A percentile compares a stretch with the other conserved stretches of the same genome.
Evolutionary conservation across 37 sponge, comb jelly and placozoan genomes (phyloP).

Genomic region (Tethya wilhelma): DNA sequence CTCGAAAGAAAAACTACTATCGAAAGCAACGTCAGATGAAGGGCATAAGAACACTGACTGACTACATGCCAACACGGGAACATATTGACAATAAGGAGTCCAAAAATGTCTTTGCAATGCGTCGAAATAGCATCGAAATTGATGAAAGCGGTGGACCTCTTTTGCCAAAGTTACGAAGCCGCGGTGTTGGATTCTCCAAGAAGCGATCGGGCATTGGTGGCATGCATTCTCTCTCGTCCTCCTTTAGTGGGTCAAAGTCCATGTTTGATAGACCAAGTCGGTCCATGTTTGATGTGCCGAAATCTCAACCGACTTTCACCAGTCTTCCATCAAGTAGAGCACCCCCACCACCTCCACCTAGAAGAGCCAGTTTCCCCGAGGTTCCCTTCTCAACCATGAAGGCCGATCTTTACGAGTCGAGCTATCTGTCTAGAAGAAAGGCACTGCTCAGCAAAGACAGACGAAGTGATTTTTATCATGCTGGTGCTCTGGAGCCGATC

Average conservation of each 20-base stretch:
- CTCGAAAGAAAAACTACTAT: slow-evolving; percentile 36
- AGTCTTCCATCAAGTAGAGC: neutral
- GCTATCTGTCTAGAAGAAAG: slow-evolving; percentile 11
- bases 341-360: neutral
- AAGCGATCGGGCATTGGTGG: too few species aligned
- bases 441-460: neutral
- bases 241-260: neutral
- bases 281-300: slow-evolving; percentile 15
- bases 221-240: neutral
- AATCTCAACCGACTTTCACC: neutral
- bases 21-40: slow-evolving; percentile 23
- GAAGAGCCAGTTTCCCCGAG: neutral
- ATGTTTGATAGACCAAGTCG: slow-evolving; percentile 38
- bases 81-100: neutral
- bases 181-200: too few species aligned
- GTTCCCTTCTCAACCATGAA: slow-evolving; percentile 5
- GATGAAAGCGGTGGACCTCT: too few species aligned
- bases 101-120: slow-evolving; percentile 37
- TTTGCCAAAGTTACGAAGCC: neutral
- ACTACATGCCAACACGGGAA: slow-evolving; percentile 33
- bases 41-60: slow-evolving; percentile 70
- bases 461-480: slow-evolving; percentile 15
- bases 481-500: slow-evolving; percentile 54
- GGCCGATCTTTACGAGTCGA: slow-evolving; percentile 28
- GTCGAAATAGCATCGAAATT: slow-evolving; percentile 3